Percentiles rank a stretch among this genome's conserved stretches.
Evolutionary conservation across 2,888 invertebrate genomes (phyloP).

Genomic region (Drosophila mimetica): DNA sequence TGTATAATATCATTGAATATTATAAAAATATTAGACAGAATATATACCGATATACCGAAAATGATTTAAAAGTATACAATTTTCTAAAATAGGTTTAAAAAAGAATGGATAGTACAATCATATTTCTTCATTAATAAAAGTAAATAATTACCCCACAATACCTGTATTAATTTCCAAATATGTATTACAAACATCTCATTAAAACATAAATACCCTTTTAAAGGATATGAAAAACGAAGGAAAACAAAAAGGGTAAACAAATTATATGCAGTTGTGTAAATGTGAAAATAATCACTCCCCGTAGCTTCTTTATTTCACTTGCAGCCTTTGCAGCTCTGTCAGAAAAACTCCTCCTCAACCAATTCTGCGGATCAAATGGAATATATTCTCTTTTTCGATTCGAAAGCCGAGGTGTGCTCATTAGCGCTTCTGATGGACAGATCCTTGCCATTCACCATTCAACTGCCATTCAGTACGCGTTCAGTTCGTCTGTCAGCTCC

Average conservation of each 20-base stretch:
- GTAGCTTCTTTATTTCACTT: neutral
- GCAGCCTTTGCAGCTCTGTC: neutral
- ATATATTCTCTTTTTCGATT: conserved; percentile 31
- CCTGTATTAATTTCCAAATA: too few species aligned
- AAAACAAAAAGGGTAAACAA: conserved; percentile 6
- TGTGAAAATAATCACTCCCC: conserved; percentile 18
- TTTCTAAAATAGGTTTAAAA: too few species aligned
- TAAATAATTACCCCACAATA: too few species aligned
- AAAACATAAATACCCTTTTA: neutral
- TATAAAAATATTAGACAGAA: too few species aligned
- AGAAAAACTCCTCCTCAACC: neutral
- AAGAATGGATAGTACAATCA: too few species aligned
- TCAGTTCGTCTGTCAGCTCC: conserved; percentile 18
- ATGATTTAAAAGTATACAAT: too few species aligned
- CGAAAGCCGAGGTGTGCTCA: conserved; percentile 11
- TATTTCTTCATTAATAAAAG: too few species aligned
- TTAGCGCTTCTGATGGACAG: conserved; percentile 6
- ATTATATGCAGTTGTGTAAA: conserved; percentile 30
- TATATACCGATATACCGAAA: too few species aligned
- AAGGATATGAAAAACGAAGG: neutral
- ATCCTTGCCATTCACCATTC: neutral
- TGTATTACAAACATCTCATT: too few species aligned
- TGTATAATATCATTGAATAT: too few species aligned
- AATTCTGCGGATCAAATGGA: neutral
- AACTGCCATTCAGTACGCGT: conserved; percentile 3